Base-by-base conservation (phyloP, 2,113 vertebrate genomes). In the Sardina pilchardus region DNA sequence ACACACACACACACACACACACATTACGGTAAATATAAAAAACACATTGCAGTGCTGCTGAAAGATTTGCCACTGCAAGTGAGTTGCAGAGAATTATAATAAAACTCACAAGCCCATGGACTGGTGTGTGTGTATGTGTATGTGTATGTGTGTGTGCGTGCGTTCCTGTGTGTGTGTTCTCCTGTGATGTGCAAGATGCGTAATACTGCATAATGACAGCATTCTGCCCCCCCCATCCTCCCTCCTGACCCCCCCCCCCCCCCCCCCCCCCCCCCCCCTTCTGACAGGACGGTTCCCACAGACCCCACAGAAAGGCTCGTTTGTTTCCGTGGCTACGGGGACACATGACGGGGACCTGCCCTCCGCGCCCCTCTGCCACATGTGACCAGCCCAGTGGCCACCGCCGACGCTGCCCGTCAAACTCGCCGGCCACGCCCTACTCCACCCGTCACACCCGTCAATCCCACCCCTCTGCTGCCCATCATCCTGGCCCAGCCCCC, bases 231-330 rank as follows among this genome's bases (percentile, higher is more conserved):
- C 67, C 34, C 14, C 26, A 10, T 34, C 71, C 30, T 34, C 10
- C 10, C 30, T 4, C 34, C 71, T 42, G 39, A 42, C 39, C 39
- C 67, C 30, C 71, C 10, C 2, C 30, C 14, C 34, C 67, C 67
- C n/a, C n/a, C n/a, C n/a, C n/a, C n/a, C n/a, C n/a, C n/a, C n/a
- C n/a, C n/a, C n/a, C n/a, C n/a, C n/a, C n/a, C n/a, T n/a, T n/a
- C n/a, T 34, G 86, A 86, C 87, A 88, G 89, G 92, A 94, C 91
- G 87, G 92, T 95, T 95, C 94, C 94, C 94, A 95, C 94, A 94
- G 92, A 94, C 92, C 90, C 91, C 90, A 90, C 92, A 93, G 90
- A 91, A 90, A 90, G 89, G 90, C 86, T 91, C 92, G 91, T 92
- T 93, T 93, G 90, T 93, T 90, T 92, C 91, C 89, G 88, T 90